phyloP scores from a whole-genome alignment of 2,797 vertebrate species.

The Ceryle rudis region DNA sequence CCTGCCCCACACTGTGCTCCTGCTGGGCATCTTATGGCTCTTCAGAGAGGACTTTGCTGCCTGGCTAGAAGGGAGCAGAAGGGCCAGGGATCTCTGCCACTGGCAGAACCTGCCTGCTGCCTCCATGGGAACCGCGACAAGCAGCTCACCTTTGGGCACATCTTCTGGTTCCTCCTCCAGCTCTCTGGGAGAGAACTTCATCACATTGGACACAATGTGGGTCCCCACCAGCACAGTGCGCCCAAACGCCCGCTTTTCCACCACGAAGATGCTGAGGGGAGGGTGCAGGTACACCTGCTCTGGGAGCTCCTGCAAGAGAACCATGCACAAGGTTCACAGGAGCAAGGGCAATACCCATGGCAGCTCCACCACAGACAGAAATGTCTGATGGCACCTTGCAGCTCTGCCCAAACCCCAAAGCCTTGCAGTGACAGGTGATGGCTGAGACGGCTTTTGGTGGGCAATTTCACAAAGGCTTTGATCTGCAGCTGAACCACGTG shows the following conservation, averaged over 20 bases:
- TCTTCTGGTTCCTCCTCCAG: conserved; percentile 77
- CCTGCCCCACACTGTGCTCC: not conserved
- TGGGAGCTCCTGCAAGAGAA: conserved; percentile 86
- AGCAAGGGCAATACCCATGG: not conserved
- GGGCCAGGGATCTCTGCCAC: not conserved
- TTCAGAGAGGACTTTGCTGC: not conserved
- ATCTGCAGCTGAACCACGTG: not conserved
- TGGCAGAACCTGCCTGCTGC: not conserved
- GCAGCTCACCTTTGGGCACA: conserved; percentile 59
- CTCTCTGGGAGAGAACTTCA: conserved; percentile 84
- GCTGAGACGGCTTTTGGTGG: not conserved
- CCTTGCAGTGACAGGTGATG: not conserved
- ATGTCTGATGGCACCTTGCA: not conserved
- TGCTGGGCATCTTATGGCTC: not conserved
- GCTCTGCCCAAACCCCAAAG: not conserved
- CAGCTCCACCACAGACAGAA: rapidly evolving
- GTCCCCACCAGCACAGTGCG: conserved; percentile 88
- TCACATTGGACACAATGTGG: conserved; percentile 86
- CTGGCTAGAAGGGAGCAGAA: not conserved
- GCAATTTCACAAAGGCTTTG: not conserved
- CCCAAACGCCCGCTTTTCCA: conserved; percentile 91
- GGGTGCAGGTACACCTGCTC: conserved; percentile 93
- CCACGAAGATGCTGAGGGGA: conserved; percentile 91
- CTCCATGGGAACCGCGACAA: not conserved
- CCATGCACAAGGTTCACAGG: rapidly evolving